Evolutionary conservation across 2,888 invertebrate species (phyloP).

Genomic region (Dryocosmus kuriphilus): DNA sequence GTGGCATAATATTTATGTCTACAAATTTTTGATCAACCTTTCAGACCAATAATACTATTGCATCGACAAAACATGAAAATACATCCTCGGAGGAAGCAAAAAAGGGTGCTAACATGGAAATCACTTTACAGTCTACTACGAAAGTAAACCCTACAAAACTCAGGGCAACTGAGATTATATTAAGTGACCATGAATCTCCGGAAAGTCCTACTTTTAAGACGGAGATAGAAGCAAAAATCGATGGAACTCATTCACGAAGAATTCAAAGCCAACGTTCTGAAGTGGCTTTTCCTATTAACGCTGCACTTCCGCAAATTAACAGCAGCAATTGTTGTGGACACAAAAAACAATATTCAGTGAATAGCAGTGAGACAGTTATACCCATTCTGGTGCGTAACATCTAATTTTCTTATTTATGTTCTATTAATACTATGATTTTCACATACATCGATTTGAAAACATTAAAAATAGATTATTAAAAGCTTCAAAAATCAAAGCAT

Average conservation of each 20-base stretch:
- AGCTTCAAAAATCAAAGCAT: too few relatives aligned
- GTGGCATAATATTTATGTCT: too few relatives aligned
- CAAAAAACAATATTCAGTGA: constrained; percentile 63
- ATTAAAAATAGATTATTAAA: too few relatives aligned
- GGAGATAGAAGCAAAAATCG: constrained; percentile 73
- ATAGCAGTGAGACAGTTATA: constrained; percentile 83
- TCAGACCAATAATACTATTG: constrained; percentile 60
- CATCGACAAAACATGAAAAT: constrained; percentile 56
- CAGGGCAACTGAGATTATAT: constrained; percentile 82
- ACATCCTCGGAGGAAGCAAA: constrained; percentile 66
- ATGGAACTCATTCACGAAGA: constrained; percentile 74
- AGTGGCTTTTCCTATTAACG: constrained; percentile 80
- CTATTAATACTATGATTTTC: too few relatives aligned
- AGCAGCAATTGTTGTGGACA: constrained; percentile 81
- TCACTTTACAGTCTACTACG: constrained; percentile 84
- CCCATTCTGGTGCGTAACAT: constrained; percentile 79
- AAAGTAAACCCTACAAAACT: constrained; percentile 82
- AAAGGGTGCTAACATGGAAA: constrained; percentile 83
- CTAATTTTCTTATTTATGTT: too few relatives aligned
- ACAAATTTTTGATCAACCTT: constrained; percentile 3
- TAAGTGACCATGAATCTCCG: constrained; percentile 77
- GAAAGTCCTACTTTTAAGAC: constrained; percentile 69
- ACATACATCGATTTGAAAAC: too few relatives aligned
- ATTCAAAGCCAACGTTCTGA: constrained; percentile 79
- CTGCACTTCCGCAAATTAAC: constrained; percentile 73